Conservation (phyloP, 2,797 vertebrate species). For the Morus bassanus region DNA sequence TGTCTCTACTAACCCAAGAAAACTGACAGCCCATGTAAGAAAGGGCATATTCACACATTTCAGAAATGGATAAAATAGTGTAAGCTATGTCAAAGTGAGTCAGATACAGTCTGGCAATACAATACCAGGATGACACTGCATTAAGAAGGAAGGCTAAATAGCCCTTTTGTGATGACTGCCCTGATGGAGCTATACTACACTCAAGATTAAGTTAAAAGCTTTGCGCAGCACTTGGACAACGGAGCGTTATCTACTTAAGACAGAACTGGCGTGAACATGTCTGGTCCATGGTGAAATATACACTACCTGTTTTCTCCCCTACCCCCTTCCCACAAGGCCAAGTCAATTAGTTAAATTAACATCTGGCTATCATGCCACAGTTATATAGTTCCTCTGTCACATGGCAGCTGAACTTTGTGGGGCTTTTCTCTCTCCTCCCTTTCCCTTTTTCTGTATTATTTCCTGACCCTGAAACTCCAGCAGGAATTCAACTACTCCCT, state of each 20-base stretch:
- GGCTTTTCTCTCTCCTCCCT: background rate
- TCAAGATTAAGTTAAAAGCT: background rate
- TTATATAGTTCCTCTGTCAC: background rate
- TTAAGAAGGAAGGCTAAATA: background rate
- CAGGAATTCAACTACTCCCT: background rate
- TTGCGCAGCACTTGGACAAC: background rate
- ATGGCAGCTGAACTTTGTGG: background rate
- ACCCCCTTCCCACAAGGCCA: background rate
- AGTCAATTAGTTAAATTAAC: background rate
- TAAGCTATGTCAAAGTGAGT: background rate
- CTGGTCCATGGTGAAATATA: background rate
- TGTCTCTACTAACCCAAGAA: background rate
- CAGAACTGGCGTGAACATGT: background rate
- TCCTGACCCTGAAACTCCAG: background rate
- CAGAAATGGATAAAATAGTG: background rate
- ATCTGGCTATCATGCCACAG: background rate
- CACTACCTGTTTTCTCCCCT: background rate
- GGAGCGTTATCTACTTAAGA: background rate
- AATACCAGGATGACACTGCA: background rate
- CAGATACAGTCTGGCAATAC: background rate
- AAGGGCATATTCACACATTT: background rate
- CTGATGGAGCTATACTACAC: rapidly evolving
- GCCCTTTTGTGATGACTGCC: background rate
- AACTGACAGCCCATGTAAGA: background rate
- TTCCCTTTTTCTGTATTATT: background rate